These are phyloP conservation scores for Dendrolimus punctatus DNA, from an alignment of 1,140 invertebrate species.

Conservation along the genomic window DNA sequence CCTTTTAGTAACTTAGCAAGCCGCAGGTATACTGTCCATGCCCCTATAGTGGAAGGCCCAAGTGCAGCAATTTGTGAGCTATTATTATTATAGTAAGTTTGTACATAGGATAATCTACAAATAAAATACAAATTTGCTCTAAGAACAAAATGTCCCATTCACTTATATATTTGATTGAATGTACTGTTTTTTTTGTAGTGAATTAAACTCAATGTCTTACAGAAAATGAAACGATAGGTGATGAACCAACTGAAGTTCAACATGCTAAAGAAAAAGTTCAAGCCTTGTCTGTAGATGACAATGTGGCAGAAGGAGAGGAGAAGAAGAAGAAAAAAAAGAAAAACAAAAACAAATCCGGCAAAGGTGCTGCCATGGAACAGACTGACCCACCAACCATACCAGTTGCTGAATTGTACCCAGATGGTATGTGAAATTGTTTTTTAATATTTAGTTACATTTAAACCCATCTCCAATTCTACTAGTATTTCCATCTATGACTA, in stretches of 20 bases:
- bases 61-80: too few relatives aligned
- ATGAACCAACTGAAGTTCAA: slow-evolving; percentile 22
- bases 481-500: background rate
- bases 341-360: slow-evolving; percentile 65
- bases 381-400: slow-evolving; percentile 86
- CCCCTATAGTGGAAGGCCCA: too few relatives aligned
- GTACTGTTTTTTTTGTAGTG: too few relatives aligned
- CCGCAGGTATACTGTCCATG: too few relatives aligned
- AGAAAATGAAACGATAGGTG: slow-evolving; percentile 30
- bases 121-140: too few relatives aligned
- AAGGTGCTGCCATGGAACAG: slow-evolving; percentile 39
- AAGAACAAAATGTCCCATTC: too few relatives aligned
- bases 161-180: too few relatives aligned
- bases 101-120: too few relatives aligned
- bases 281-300: slow-evolving; percentile 30
- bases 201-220: slow-evolving; percentile 11
- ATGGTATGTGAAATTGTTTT: slow-evolving; percentile 68
- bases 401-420: slow-evolving; percentile 87
- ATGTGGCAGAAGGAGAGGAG: slow-evolving; percentile 60
- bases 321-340: slow-evolving; percentile 81
- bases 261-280: slow-evolving; percentile 26
- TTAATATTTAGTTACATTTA: slow-evolving; percentile 36
- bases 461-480: background rate
- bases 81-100: too few relatives aligned
- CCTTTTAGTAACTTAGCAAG: too few relatives aligned